Percentiles rank a stretch among this genome's conserved stretches.
phyloP scores from a whole-genome alignment of 2,888 invertebrate genomes.

The Aporophyla lueneburgensis region DNA sequence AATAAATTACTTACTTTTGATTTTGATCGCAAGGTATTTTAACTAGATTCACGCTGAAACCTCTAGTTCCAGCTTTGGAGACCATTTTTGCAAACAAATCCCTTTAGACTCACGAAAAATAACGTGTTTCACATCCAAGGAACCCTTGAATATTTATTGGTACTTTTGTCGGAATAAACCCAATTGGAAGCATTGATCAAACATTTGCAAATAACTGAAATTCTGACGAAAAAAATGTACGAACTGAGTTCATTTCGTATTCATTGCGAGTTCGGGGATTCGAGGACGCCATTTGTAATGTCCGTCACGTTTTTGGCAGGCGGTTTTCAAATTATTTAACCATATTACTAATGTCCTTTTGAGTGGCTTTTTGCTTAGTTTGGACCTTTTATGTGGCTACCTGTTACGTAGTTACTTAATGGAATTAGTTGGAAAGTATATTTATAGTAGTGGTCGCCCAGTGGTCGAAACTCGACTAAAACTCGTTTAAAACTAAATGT shows the following conservation, averaged over 20 bases:
- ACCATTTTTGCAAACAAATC: neutral
- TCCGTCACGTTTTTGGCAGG: constrained; percentile 67
- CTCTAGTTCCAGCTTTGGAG: neutral
- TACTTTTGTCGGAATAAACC: constrained; percentile 16
- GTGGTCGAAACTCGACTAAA: too few relatives aligned
- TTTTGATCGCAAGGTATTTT: constrained; percentile 10
- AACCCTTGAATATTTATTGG: constrained; percentile 45
- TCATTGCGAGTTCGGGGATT: constrained; percentile 67
- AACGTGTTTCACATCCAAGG: constrained; percentile 4
- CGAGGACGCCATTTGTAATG: constrained; percentile 71
- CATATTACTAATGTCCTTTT: constrained; percentile 43
- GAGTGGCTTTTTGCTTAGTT: constrained; percentile 37
- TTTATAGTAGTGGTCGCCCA: neutral
- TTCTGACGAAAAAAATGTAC: constrained; percentile 32
- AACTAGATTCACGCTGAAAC: neutral
- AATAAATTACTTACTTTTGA: neutral
- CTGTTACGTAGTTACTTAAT: constrained; percentile 35
- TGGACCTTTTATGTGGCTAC: constrained; percentile 33
- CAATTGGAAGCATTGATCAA: constrained; percentile 43
- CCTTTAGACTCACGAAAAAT: constrained; percentile 3
- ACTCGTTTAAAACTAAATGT: too few relatives aligned
- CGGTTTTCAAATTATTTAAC: constrained; percentile 71
- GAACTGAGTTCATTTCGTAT: constrained; percentile 67
- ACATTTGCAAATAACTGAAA: constrained; percentile 47
- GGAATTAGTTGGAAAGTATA: constrained; percentile 25